Percentiles rank a stretch among this genome's conserved stretches.
These are phyloP conservation scores for Garra rufa DNA, from an alignment of 2,113 vertebrate genomes.

Conservation along the genomic window DNA sequence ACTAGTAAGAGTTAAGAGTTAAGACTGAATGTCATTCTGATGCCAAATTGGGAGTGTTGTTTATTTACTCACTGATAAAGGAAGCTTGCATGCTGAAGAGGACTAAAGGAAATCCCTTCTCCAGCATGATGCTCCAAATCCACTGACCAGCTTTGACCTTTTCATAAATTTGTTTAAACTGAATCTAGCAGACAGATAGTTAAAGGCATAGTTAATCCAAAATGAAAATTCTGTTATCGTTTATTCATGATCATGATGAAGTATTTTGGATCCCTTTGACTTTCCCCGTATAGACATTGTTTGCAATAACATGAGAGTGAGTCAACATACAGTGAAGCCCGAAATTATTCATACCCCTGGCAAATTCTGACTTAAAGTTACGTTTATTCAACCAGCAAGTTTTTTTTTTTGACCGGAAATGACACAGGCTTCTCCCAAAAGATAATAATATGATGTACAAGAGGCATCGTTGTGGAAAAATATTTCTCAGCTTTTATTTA, in stretches of 20 bases:
- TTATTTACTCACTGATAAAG: constrained; percentile 38
- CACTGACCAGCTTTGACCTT: neutral
- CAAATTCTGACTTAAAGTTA: too few relatives aligned
- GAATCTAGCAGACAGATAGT: neutral
- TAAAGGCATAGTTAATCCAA: neutral
- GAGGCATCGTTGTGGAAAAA: too few relatives aligned
- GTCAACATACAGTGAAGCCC: too few relatives aligned
- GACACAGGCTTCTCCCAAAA: too few relatives aligned
- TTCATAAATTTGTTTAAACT: neutral
- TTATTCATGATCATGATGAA: neutral
- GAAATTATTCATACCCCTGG: too few relatives aligned
- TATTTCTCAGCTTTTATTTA: too few relatives aligned
- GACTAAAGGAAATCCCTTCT: constrained; percentile 31
- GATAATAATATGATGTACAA: too few relatives aligned
- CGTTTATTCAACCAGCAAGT: too few relatives aligned
- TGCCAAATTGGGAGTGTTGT: constrained; percentile 4
- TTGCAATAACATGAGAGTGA: too few relatives aligned
- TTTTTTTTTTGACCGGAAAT: too few relatives aligned
- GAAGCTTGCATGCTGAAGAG: constrained; percentile 14
- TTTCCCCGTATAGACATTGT: too few relatives aligned
- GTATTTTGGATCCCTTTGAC: too few relatives aligned
- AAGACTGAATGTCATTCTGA: neutral
- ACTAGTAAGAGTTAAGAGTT: neutral
- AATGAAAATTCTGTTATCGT: neutral
- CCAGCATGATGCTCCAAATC: neutral